Percentiles rank a stretch among this genome's conserved stretches.
These are phyloP conservation scores for Syrphus vitripennis DNA, from an alignment of 2,888 invertebrate genomes.

Conservation along the genomic window DNA sequence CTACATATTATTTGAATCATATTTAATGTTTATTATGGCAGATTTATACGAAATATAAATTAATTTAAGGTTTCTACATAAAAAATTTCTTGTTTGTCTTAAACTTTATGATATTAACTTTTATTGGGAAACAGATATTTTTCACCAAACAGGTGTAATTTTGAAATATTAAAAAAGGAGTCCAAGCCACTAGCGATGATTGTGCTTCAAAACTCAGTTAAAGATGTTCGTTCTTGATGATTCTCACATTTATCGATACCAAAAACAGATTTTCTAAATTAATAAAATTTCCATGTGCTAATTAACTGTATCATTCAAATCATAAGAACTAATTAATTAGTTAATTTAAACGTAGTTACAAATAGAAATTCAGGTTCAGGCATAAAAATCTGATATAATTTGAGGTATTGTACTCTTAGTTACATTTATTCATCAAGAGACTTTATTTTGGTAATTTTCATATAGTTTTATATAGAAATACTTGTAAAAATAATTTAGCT, in stretches of 20 bases:
- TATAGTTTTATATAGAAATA: not conserved
- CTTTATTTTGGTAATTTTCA: not conserved
- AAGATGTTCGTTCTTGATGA: too few species aligned
- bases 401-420: conserved; percentile 37
- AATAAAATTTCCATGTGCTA: too few species aligned
- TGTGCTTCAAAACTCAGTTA: too few species aligned
- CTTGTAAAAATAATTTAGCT: conserved; percentile 9
- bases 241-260: not conserved
- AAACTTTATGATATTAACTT: not conserved
- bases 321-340: not conserved
- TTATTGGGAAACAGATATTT: not conserved
- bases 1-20: conserved; percentile 9
- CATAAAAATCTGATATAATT: not conserved
- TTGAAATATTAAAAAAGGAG: not conserved
- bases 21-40: conserved; percentile 55
- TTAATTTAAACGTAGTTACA: not conserved
- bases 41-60: conserved; percentile 44
- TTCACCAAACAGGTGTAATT: not conserved
- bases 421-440: conserved; percentile 10
- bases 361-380: not conserved
- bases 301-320: too few species aligned
- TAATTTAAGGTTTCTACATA: not conserved
- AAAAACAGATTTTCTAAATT: too few species aligned
- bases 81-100: not conserved
- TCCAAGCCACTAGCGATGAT: too few species aligned